Evolutionary conservation across 2,888 invertebrate genomes (phyloP).

Genomic region (Caenorhabditis drosophilae): DNA sequence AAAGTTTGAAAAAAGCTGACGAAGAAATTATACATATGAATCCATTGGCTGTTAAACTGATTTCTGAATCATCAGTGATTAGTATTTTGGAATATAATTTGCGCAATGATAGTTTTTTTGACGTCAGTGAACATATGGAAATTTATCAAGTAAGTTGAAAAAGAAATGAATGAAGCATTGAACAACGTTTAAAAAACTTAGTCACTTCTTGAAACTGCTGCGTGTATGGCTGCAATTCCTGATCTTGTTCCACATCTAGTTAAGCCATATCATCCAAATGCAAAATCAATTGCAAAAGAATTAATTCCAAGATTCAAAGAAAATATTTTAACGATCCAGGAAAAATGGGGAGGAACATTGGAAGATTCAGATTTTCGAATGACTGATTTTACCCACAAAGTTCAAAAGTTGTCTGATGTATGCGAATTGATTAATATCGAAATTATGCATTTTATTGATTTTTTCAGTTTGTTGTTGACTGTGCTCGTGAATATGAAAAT

Average conservation of each 20-base stretch:
- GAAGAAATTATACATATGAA: slow-evolving; percentile 37
- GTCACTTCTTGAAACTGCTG: slow-evolving; percentile 64
- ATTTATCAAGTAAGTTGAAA: slow-evolving; percentile 58
- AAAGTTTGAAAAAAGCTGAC: slow-evolving; percentile 13
- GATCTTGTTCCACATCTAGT: slow-evolving; percentile 57
- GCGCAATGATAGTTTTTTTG: slow-evolving; percentile 67
- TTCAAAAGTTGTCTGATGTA: slow-evolving; percentile 58
- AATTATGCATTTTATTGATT: not conserved
- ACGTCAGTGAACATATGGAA: slow-evolving; percentile 67
- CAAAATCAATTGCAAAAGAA: slow-evolving; percentile 64
- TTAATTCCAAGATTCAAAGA: slow-evolving; percentile 65
- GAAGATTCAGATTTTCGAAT: slow-evolving; percentile 65
- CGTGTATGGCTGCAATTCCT: slow-evolving; percentile 58
- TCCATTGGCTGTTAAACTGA: slow-evolving; percentile 26
- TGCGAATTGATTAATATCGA: too few relatives aligned
- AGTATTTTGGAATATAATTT: slow-evolving; percentile 64
- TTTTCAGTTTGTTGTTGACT: slow-evolving; percentile 34
- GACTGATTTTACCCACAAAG: slow-evolving; percentile 63
- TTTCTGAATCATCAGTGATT: slow-evolving; percentile 50
- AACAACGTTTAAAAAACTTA: not conserved
- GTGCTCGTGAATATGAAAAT: slow-evolving; percentile 39
- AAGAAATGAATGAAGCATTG: not conserved
- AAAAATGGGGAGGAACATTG: slow-evolving; percentile 54
- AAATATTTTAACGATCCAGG: slow-evolving; percentile 57
- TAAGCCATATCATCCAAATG: slow-evolving; percentile 49